Evolutionary conservation across 2,797 vertebrate genomes (phyloP).

Genomic region (Microcaecilia unicolor): DNA sequence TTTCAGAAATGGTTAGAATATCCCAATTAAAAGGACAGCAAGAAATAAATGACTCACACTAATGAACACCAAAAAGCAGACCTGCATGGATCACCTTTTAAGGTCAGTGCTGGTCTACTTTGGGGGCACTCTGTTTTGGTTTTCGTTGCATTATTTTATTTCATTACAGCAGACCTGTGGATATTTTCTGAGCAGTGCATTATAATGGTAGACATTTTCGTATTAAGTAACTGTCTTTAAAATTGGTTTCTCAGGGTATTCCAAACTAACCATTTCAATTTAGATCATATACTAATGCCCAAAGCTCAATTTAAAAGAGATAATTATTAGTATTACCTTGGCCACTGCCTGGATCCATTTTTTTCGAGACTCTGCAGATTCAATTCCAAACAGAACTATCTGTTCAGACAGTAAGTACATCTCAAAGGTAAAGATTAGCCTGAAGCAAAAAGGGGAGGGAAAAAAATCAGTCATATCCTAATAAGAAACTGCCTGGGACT

Average conservation of each 20-base stretch:
- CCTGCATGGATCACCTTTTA: conserved; percentile 2
- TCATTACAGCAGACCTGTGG: neutral
- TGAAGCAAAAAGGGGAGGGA: conserved; percentile 36
- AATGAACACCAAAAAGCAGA: neutral
- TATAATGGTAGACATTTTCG: neutral
- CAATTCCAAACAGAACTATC: conserved; percentile 73
- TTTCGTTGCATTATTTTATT: conserved; percentile 9
- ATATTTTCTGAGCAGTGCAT: conserved; percentile 12
- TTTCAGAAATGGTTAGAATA: too few species aligned
- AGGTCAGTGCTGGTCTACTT: neutral
- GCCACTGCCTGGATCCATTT: conserved; percentile 84
- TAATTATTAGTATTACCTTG: conserved; percentile 66
- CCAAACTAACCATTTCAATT: conserved; percentile 7
- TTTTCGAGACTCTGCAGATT: conserved; percentile 70
- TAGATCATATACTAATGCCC: conserved; percentile 10
- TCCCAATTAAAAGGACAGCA: too few species aligned
- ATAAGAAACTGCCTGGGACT: neutral
- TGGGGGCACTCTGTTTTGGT: neutral
- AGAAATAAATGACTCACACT: too few species aligned
- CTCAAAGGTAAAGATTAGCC: conserved; percentile 84
- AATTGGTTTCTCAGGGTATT: conserved; percentile 7
- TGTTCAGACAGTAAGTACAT: conserved; percentile 82
- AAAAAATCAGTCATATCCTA: conserved; percentile 10
- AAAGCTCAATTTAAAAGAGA: conserved; percentile 15
- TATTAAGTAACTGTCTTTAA: conserved; percentile 22